phyloP scores from a whole-genome alignment of 2,888 invertebrate genomes.

The Drosophila colorata region DNA sequence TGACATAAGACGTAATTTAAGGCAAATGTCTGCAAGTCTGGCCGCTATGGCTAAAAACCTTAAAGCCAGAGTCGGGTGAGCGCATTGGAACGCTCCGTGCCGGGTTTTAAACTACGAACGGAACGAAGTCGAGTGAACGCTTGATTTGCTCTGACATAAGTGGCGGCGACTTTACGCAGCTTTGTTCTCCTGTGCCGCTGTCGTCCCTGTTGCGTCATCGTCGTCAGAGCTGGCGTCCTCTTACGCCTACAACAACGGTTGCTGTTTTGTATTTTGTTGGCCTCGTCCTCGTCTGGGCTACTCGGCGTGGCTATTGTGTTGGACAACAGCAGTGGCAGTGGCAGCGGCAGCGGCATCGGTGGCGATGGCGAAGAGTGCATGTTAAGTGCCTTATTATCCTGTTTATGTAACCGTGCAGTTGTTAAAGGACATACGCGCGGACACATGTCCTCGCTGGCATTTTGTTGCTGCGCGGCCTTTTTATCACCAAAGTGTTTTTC shows the following conservation, averaged over 20 bases:
- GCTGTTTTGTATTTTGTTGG: constrained; percentile 43
- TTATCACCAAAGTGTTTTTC: constrained; percentile 56
- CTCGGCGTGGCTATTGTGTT: constrained; percentile 43
- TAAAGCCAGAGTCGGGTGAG: constrained; percentile 1
- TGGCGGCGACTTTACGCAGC: constrained; percentile 55
- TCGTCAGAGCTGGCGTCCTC: constrained; percentile 30
- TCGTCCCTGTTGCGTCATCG: constrained; percentile 37
- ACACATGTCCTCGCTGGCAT: constrained; percentile 29
- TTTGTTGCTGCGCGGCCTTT: constrained; percentile 28
- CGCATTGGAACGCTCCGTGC: constrained; percentile 10
- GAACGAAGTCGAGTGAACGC: constrained; percentile 49
- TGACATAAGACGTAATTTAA: constrained; percentile 81
- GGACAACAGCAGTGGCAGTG: constrained; percentile 51
- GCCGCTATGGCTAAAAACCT: background rate
- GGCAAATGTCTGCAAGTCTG: constrained; percentile 54
- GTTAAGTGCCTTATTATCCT: constrained; percentile 81
- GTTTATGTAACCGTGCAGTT: constrained; percentile 77
- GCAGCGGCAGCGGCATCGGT: constrained; percentile 21
- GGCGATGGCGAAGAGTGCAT: constrained; percentile 65
- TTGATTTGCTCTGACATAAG: constrained; percentile 77
- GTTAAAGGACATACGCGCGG: constrained; percentile 53
- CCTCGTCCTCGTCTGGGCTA: constrained; percentile 18
- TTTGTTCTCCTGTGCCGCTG: constrained; percentile 30
- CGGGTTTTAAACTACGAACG: background rate
- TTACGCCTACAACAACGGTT: constrained; percentile 56